phyloP scores from a whole-genome alignment of 2,113 vertebrate species.

The Alouatta palliata region DNA sequence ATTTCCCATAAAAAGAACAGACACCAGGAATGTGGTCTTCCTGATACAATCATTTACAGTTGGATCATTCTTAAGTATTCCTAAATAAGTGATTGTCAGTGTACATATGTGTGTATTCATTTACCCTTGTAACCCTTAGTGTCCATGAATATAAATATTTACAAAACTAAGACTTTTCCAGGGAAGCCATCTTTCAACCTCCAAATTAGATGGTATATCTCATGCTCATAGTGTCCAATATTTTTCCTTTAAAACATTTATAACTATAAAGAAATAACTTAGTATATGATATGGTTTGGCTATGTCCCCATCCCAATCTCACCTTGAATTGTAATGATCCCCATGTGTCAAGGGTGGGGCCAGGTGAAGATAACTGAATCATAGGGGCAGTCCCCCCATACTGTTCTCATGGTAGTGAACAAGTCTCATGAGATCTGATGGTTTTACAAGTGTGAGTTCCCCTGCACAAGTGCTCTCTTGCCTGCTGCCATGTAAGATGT shows the following conservation, averaged over 20 bases:
- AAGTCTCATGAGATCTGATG: too few relatives aligned
- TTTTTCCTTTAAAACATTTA: background rate
- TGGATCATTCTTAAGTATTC: background rate
- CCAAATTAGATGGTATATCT: background rate
- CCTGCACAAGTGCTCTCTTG: too few relatives aligned
- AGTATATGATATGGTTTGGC: background rate
- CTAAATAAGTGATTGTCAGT: background rate
- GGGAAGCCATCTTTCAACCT: background rate
- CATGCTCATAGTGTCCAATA: background rate
- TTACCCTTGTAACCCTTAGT: background rate
- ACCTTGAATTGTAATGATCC: too few relatives aligned
- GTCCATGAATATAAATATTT: background rate
- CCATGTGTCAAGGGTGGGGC: too few relatives aligned
- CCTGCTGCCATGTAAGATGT: too few relatives aligned
- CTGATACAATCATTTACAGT: background rate
- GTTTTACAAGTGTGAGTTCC: too few relatives aligned
- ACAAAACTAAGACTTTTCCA: slow-evolving; percentile 21
- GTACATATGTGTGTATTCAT: background rate
- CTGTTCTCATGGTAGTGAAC: too few relatives aligned
- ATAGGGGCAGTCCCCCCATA: too few relatives aligned
- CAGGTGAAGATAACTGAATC: too few relatives aligned
- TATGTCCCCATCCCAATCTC: too few relatives aligned
- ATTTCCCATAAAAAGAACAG: background rate
- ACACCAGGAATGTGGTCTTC: background rate
- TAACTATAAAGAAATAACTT: background rate